Conservation (phyloP, 1,140 invertebrate species). For the Schmidtea mediterranea region DNA sequence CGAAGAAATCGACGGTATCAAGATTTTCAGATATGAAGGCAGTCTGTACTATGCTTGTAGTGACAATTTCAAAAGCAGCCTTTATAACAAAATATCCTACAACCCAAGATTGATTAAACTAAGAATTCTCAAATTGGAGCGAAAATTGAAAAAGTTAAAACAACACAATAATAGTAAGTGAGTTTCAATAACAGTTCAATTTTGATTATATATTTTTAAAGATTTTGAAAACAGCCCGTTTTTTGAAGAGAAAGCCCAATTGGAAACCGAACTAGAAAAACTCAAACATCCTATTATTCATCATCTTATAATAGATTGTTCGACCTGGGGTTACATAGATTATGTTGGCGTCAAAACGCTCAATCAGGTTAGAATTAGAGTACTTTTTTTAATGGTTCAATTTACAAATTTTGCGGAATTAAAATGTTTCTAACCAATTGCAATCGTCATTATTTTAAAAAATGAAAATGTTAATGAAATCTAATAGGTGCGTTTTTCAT, state of each 20-base stretch:
- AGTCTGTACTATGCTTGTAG: conserved; percentile 24
- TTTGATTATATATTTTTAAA: too few relatives aligned
- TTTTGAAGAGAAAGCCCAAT: too few relatives aligned
- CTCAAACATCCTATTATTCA: conserved; percentile 4
- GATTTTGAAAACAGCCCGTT: neutral
- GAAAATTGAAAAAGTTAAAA: conserved; percentile 4
- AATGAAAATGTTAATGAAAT: too few relatives aligned
- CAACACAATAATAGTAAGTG: too few relatives aligned
- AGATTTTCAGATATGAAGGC: conserved; percentile 24
- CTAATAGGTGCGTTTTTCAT: too few relatives aligned
- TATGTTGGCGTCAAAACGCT: conserved; percentile 14
- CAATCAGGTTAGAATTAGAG: conserved; percentile 9
- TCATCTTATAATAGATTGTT: conserved; percentile 16
- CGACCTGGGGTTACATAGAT: conserved; percentile 17
- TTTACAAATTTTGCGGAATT: too few relatives aligned
- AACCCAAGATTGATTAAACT: conserved; percentile 16
- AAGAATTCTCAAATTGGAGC: neutral
- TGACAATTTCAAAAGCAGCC: conserved; percentile 17
- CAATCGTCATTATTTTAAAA: too few relatives aligned
- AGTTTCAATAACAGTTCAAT: neutral
- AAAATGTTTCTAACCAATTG: too few relatives aligned
- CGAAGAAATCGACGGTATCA: conserved; percentile 22
- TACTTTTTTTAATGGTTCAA: too few relatives aligned
- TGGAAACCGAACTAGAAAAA: too few relatives aligned
- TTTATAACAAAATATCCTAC: conserved; percentile 16